A percentile compares a stretch with the other conserved stretches of the same genome.
These are phyloP conservation scores for Galerucella calmariensis DNA, from an alignment of 2,888 invertebrate genomes.

Conservation along the genomic window DNA sequence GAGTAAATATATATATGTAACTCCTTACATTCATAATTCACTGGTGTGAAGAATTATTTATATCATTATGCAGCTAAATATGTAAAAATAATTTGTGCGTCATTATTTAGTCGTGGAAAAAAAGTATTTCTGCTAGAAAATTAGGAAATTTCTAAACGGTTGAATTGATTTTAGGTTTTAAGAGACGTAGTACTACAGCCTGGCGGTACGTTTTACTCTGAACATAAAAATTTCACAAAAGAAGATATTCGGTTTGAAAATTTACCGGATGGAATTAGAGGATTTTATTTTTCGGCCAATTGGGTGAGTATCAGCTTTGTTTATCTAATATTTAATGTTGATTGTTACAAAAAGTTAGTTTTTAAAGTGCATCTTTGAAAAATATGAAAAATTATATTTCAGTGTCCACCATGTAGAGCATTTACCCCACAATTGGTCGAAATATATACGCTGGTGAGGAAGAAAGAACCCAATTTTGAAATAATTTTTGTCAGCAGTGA, in stretches of 20 bases:
- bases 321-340: no score
- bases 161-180: constrained; percentile 58
- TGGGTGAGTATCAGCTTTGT: constrained; percentile 72
- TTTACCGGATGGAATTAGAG: constrained; percentile 74
- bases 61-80: no score
- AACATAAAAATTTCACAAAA: constrained; percentile 55
- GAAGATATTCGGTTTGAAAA: constrained; percentile 66
- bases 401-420: constrained; percentile 89
- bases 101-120: no score
- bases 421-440: constrained; percentile 83
- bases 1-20: no score
- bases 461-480: constrained; percentile 78
- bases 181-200: constrained; percentile 65
- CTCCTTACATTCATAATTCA: no score
- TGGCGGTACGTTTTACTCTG: constrained; percentile 57
- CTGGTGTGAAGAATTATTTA: no score
- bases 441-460: constrained; percentile 78
- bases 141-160: no score
- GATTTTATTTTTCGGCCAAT: constrained; percentile 88
- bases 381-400: constrained; percentile 53
- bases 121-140: no score
- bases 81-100: no score
- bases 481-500: constrained; percentile 89
- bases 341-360: no score
- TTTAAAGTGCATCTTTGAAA: neutral